Base-by-base conservation (phyloP, 2,113 vertebrate genomes). In the Leuciscus idus region DNA sequence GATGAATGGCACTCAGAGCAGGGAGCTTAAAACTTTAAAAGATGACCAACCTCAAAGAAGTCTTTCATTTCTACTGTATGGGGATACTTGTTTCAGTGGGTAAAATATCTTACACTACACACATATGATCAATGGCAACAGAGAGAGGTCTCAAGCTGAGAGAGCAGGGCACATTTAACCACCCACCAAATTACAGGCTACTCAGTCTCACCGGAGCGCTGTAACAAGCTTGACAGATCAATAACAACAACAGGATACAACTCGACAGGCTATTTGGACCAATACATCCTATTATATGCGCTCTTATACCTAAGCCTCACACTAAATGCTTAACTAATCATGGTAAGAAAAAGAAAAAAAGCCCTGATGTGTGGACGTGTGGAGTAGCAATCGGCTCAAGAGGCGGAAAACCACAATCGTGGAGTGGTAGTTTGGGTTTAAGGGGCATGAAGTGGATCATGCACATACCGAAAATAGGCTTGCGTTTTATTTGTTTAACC, bases 21-120 rank as follows among this genome's bases (percentile, higher is more conserved):
- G 11, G 13, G 62, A 78, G 70, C 61, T 26, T 23, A 23, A 62
- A 12, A 39, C 72, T 43, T 23, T 66, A 7, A 52, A 55, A 77
- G 48, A 77, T 1, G 48, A 55, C 46, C 26, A 0, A 19, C 55
- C 75, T 55, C 48, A 46, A 62, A 81, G 17, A 77, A 36, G 11
- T 26, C 26, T n/a, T 52, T 23, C 1, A 52, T 52, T 76, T 39
- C 7, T n/a, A 52, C 48, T 68, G 33, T 57, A 36, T 39, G 28
- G 61, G 30, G 57, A 72, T 28, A 55, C 1, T 26, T 15, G 21
- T 52, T 81, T 61, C 70, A 76, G 13, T 62, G 62, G 61, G 79
- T 78, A 76, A 76, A 48, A 81, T 48, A 85, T 82, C 33, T 21
- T 81, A 85, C 30, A 8, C 61, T 43, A 52, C 73, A 62, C 73